A percentile compares a stretch with the other conserved stretches of the same genome.
These are phyloP conservation scores for Camponotus pennsylvanicus DNA, from an alignment of 1,140 invertebrate genomes.

Conservation along the genomic window DNA sequence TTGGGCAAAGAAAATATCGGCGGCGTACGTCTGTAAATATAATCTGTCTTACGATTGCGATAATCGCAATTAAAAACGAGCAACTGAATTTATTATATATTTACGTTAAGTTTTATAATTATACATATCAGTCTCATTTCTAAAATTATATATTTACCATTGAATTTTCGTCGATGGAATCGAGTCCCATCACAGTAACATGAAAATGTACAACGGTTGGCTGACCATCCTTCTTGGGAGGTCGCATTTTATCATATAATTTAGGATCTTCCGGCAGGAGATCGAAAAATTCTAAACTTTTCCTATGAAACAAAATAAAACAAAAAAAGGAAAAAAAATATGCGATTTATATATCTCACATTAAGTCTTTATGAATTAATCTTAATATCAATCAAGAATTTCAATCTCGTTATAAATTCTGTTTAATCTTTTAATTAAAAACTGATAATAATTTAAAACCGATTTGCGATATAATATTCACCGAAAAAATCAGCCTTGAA, in stretches of 20 bases:
- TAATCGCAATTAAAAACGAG: not conserved
- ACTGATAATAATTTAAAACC: not conserved
- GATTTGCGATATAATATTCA: not conserved
- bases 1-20: constrained; percentile 96
- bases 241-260: constrained; percentile 95
- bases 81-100: not conserved
- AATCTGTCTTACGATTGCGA: constrained; percentile 38
- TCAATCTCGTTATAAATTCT: not conserved
- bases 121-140: constrained; percentile 2
- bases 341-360: no score
- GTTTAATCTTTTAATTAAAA: not conserved
- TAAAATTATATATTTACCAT: constrained; percentile 89
- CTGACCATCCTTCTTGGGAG: constrained; percentile 94
- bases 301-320: constrained; percentile 84
- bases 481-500: not conserved
- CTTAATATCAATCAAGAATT: no score
- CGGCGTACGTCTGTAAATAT: constrained; percentile 92
- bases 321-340: not conserved
- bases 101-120: constrained; percentile 17
- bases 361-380: not conserved
- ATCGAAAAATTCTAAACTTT: constrained; percentile 92
- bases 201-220: constrained; percentile 96
- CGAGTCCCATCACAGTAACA: constrained; percentile 96
- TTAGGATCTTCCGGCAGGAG: constrained; percentile 94
- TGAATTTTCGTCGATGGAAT: constrained; percentile 96